These are phyloP conservation scores for Icerya purchasi DNA, from an alignment of 2,888 invertebrate genomes.

Conservation along the genomic window DNA sequence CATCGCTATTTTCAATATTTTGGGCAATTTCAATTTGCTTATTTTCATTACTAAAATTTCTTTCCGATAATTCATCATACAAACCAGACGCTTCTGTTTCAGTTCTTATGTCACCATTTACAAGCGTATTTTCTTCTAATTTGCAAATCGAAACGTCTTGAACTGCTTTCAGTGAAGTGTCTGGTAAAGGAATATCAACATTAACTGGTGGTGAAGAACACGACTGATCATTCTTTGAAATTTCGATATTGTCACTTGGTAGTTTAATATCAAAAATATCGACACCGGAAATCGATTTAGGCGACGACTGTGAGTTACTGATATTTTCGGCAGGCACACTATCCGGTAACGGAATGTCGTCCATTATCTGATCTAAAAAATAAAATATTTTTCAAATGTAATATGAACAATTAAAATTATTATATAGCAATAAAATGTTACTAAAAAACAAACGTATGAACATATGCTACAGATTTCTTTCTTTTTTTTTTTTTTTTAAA, in stretches of 20 bases:
- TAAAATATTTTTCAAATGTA: too few species aligned
- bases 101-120: neutral
- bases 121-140: neutral
- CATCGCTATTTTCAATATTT: neutral
- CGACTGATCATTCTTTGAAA: neutral
- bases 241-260: neutral
- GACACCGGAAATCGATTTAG: neutral
- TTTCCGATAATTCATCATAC: neutral
- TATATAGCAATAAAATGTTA: too few species aligned
- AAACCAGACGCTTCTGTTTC: neutral
- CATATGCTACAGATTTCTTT: too few species aligned
- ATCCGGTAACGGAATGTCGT: neutral
- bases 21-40: neutral
- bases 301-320: neutral
- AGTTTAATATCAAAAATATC: neutral
- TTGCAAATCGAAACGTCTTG: neutral
- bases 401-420: too few species aligned
- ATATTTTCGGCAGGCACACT: neutral
- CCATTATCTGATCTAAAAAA: too few species aligned
- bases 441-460: too few species aligned
- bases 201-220: neutral
- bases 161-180: neutral
- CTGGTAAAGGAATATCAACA: neutral
- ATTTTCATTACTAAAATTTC: neutral
- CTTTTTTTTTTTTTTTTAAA: too few species aligned